Evolutionary conservation across 2,797 vertebrate genomes (phyloP).

Genomic region (Pristis pectinata): DNA sequence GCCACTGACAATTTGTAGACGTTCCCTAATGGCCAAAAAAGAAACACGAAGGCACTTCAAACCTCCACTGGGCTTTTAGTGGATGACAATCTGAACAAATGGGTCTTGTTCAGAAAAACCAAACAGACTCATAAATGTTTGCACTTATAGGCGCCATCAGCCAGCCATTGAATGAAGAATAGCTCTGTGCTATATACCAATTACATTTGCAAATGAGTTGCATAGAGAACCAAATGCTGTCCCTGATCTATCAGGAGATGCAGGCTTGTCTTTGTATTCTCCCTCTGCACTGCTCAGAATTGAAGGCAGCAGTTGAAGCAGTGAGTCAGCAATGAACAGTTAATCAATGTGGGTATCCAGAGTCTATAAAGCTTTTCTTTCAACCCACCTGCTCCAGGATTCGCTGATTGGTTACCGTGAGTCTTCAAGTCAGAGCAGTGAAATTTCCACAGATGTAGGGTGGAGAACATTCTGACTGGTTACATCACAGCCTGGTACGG

Average conservation of each 20-base stretch:
- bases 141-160: background rate
- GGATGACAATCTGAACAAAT: background rate
- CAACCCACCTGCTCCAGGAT: background rate
- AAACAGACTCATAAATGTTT: slow-evolving; percentile 1
- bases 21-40: background rate
- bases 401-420: background rate
- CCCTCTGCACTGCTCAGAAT: background rate
- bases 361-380: background rate
- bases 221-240: background rate
- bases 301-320: background rate
- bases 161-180: background rate
- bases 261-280: background rate
- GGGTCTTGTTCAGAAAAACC: background rate
- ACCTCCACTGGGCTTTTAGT: background rate
- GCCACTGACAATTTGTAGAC: background rate
- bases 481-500: no score
- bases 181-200: background rate
- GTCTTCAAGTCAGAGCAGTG: no score
- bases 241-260: background rate
- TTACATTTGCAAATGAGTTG: slow-evolving; percentile 32
- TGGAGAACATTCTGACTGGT: no score
- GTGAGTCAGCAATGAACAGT: background rate
- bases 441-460: no score
- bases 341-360: background rate
- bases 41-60: background rate